Percentiles rank a stretch among this genome's conserved stretches.
Evolutionary conservation across 35 echinoderm and acorn worm species (phyloP).

Genomic region (Anneissia japonica): DNA sequence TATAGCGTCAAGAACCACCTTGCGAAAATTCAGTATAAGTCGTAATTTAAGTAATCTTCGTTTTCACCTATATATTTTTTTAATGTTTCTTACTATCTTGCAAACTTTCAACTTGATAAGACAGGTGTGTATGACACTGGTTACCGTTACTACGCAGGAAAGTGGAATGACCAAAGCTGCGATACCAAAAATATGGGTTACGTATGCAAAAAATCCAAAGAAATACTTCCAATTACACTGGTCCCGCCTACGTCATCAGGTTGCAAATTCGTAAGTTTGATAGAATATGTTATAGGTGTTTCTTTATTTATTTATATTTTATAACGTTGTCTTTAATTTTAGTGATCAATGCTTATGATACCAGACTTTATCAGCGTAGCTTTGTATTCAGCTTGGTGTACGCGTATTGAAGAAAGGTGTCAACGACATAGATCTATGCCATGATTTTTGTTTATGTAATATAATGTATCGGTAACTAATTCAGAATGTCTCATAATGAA

Average conservation of each 20-base stretch:
- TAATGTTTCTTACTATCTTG: not conserved
- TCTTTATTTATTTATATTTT: too few relatives aligned
- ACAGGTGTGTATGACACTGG: slow-evolving; percentile 46
- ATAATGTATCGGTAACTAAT: too few relatives aligned
- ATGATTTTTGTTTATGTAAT: too few relatives aligned
- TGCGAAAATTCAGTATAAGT: not conserved
- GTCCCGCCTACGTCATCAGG: slow-evolving; percentile 48
- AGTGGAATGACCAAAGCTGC: slow-evolving; percentile 68
- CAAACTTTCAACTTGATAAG: slow-evolving; percentile 4
- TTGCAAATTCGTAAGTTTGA: slow-evolving; percentile 25
- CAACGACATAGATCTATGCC: too few relatives aligned
- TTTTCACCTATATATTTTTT: not conserved
- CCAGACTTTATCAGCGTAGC: too few relatives aligned
- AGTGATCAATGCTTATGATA: too few relatives aligned
- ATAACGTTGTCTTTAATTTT: too few relatives aligned
- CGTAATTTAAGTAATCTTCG: not conserved
- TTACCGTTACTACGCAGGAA: slow-evolving; percentile 20
- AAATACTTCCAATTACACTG: slow-evolving; percentile 26
- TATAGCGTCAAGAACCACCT: too few relatives aligned
- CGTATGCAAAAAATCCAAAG: slow-evolving; percentile 49
- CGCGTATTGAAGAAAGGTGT: too few relatives aligned
- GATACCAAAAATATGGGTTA: slow-evolving; percentile 29
- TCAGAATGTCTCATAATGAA: too few relatives aligned
- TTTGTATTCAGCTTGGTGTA: too few relatives aligned
- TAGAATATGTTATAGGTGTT: too few relatives aligned